Percentiles rank a stretch among this genome's conserved stretches.
phyloP scores from a whole-genome alignment of 2,113 vertebrate genomes.

The Rhinogobius similis region DNA sequence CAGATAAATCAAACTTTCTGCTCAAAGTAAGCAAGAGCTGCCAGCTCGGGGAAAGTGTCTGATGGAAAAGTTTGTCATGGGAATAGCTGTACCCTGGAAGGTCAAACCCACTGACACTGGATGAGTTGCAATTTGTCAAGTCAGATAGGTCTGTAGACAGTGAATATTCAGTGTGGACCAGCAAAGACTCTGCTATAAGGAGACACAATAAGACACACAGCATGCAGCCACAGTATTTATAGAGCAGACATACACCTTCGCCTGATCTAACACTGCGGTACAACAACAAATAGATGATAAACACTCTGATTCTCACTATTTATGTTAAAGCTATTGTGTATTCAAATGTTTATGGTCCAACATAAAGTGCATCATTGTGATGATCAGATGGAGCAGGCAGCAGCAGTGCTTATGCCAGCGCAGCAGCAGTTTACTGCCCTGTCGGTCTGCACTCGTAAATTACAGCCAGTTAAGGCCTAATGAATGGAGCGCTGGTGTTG shows the following conservation, averaged over 20 bases:
- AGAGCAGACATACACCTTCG: not conserved
- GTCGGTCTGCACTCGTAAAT: constrained; percentile 6
- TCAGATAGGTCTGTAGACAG: constrained; percentile 37
- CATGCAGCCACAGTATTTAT: not conserved
- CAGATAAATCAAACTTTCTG: constrained; percentile 59
- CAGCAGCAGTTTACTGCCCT: constrained; percentile 8
- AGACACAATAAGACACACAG: not conserved
- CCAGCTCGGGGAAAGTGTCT: constrained; percentile 48
- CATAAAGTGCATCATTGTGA: constrained; percentile 12
- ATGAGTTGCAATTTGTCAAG: constrained; percentile 62
- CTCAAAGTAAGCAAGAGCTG: constrained; percentile 40
- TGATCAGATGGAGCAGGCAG: not conserved
- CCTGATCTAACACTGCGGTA: not conserved
- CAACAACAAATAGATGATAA: constrained; percentile 3
- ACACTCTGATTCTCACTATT: not conserved
- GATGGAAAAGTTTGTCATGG: constrained; percentile 61
- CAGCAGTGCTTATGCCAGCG: constrained; percentile 2
- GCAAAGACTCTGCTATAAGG: constrained; percentile 4
- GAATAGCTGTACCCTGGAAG: constrained; percentile 57
- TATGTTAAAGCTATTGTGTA: constrained; percentile 1
- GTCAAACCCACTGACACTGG: constrained; percentile 60
- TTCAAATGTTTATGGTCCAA: constrained; percentile 8
- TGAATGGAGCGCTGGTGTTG: constrained; percentile 8
- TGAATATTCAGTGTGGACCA: constrained; percentile 2
- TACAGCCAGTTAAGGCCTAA: constrained; percentile 7